Percentiles rank a stretch among this genome's conserved stretches.
Conservation (phyloP, 2,888 invertebrate genomes). For the Callosobruchus maculatus region DNA sequence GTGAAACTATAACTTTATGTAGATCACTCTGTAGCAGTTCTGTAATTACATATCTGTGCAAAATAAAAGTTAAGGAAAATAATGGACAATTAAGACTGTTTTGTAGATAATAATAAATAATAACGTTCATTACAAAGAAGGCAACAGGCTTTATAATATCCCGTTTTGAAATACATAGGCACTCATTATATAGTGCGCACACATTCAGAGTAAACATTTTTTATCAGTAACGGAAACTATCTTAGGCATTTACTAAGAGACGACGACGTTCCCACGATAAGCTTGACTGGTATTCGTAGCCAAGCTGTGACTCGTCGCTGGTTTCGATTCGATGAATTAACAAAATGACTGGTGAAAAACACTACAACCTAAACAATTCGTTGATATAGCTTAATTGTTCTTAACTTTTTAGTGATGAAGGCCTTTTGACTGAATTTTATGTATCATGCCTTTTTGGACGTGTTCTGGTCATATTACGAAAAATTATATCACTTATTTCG, state of each 20-base stretch:
- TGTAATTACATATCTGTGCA: constrained; percentile 93
- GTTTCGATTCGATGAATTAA: too few relatives aligned
- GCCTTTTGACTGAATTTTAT: too few relatives aligned
- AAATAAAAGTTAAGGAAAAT: constrained; percentile 26
- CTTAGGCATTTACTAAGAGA: background rate
- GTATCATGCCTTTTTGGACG: too few relatives aligned
- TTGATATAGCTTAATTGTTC: too few relatives aligned
- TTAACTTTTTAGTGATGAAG: too few relatives aligned
- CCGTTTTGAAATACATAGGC: background rate
- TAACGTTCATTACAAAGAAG: background rate
- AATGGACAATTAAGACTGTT: background rate
- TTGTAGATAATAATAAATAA: background rate
- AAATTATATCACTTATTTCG: too few relatives aligned
- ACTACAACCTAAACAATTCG: too few relatives aligned
- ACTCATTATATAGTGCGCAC: background rate
- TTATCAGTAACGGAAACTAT: background rate
- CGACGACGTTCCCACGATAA: background rate
- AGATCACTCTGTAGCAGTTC: constrained; percentile 99
- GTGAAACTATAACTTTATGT: constrained; percentile 99
- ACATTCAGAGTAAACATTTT: background rate
- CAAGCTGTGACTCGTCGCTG: background rate
- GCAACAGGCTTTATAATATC: background rate
- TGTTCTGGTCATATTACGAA: too few relatives aligned
- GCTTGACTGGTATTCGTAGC: background rate
- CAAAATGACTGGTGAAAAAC: too few relatives aligned